These are phyloP conservation scores for Ara ararauna DNA, from an alignment of 2,797 vertebrate genomes.

Conservation along the genomic window DNA sequence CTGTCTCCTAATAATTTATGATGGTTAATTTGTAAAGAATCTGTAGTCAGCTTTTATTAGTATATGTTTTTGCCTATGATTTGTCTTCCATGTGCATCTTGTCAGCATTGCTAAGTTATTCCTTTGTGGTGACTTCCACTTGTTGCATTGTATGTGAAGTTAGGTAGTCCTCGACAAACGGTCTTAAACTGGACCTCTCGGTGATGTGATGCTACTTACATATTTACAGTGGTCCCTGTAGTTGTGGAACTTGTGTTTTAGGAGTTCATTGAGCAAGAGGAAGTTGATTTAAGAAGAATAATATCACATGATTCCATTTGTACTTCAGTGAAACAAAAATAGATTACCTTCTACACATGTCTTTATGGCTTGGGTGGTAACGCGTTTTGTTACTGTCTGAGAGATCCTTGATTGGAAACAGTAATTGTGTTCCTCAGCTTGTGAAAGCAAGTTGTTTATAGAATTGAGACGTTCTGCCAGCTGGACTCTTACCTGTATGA, in stretches of 20 bases:
- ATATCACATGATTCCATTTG: neutral
- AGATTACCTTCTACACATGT: neutral
- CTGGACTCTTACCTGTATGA: neutral
- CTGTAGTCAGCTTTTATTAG: neutral
- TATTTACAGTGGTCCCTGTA: neutral
- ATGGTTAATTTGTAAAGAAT: neutral
- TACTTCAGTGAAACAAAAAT: neutral
- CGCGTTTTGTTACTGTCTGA: neutral
- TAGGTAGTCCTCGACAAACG: neutral
- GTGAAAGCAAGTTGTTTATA: neutral
- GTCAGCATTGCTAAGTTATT: neutral
- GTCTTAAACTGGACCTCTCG: neutral
- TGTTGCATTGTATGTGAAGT: neutral
- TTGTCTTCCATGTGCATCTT: neutral
- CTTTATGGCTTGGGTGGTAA: neutral
- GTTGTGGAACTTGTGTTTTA: neutral
- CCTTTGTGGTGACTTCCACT: neutral
- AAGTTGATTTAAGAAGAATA: neutral
- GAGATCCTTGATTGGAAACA: neutral
- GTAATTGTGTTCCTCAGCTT: neutral
- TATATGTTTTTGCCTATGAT: neutral
- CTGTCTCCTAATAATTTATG: neutral
- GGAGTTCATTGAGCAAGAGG: neutral
- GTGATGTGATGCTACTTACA: accelerated
- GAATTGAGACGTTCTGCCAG: neutral